phyloP scores from a whole-genome alignment of 2,113 vertebrate genomes.

The Fulmarus glacialis region DNA sequence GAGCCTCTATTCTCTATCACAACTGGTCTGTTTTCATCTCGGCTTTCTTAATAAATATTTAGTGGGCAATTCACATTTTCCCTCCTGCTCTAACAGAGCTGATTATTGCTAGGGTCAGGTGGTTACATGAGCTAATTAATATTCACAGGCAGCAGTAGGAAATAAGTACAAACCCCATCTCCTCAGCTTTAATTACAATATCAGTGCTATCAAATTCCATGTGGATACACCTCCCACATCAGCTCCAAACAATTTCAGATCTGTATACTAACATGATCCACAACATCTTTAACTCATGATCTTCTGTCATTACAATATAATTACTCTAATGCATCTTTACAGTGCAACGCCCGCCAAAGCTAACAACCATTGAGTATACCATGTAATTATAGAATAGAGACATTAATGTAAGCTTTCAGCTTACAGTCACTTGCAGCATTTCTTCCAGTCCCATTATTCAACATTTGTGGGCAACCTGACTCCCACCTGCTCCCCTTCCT shows the following conservation, averaged over 20 bases:
- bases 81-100: slow-evolving; percentile 20
- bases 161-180: slow-evolving; percentile 30
- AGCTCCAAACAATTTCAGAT: slow-evolving; percentile 54
- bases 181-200: slow-evolving; percentile 67
- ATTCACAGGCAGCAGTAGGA: slow-evolving; percentile 54
- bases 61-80: background rate
- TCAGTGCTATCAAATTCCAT: slow-evolving; percentile 51
- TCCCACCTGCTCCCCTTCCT: background rate
- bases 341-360: background rate
- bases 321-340: slow-evolving; percentile 66
- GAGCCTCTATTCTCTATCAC: background rate
- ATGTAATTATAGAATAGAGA: slow-evolving; percentile 26
- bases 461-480: background rate
- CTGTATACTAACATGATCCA: slow-evolving; percentile 6
- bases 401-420: background rate
- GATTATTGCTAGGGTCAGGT: slow-evolving; percentile 49
- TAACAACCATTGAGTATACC: background rate
- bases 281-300: slow-evolving; percentile 61
- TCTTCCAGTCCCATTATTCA: background rate
- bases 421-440: background rate
- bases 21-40: background rate
- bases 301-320: slow-evolving; percentile 67
- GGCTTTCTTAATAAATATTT: background rate
- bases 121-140: slow-evolving; percentile 61
- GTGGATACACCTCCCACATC: slow-evolving; percentile 25